Evolutionary conservation across 2,797 vertebrate genomes (phyloP).

Genomic region (Tapirus indicus): DNA sequence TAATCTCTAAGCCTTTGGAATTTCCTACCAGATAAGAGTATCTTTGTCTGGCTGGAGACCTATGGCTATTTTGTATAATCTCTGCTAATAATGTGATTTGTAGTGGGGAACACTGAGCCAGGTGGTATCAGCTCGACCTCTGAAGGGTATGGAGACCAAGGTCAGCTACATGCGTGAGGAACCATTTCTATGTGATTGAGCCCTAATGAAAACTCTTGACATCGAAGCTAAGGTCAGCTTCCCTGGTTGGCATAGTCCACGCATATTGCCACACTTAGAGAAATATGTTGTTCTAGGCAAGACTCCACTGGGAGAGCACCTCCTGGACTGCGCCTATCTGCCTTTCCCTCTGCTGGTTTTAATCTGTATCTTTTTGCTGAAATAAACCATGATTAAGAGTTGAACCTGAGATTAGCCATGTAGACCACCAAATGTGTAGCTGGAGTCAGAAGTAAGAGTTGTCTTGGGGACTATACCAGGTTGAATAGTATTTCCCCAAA

Average conservation of each 20-base stretch:
- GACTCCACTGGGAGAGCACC: not conserved
- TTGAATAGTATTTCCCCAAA: not conserved
- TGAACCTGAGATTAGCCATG: not conserved
- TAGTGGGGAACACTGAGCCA: not conserved
- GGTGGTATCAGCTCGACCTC: not conserved
- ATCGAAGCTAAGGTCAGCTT: not conserved
- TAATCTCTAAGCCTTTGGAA: not conserved
- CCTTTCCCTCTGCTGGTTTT: not conserved
- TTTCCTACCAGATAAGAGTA: not conserved
- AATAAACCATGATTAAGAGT: not conserved
- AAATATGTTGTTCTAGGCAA: not conserved
- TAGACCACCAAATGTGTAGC: not conserved
- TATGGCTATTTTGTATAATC: not conserved
- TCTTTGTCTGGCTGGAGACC: not conserved
- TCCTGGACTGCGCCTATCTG: not conserved
- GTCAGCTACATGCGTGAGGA: not conserved
- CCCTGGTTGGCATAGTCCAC: not conserved
- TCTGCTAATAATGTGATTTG: not conserved
- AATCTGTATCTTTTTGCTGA: not conserved
- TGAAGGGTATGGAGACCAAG: not conserved
- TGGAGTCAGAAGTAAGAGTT: not conserved
- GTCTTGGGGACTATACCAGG: not conserved
- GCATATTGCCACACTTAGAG: not conserved
- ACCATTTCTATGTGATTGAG: not conserved
- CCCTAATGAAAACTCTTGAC: not conserved